Evolutionary conservation across 2,113 vertebrate species (phyloP), one percentile per base, ranked within the genome.

Genomic region (Nesogale talazaci): DNA sequence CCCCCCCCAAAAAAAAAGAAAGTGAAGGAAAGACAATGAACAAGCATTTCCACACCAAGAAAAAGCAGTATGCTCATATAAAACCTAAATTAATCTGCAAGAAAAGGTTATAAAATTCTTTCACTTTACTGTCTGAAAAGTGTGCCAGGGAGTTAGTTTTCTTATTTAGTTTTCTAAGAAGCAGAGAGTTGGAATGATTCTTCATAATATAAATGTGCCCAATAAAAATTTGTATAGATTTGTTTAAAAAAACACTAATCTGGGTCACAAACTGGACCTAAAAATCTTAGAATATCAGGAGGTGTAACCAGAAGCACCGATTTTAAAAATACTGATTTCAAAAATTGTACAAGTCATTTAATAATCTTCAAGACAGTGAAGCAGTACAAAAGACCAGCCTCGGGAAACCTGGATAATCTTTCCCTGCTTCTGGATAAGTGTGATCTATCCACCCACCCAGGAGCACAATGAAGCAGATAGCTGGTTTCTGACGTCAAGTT

Each of bases 211-310:
- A 91, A 88, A 3, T 93, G 2, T 76, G 1, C 5, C 63, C 38
- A 86, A 20, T 70, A 42, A 70, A 82, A 84, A 86, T 22, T 11
- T 83, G 16, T 46, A 1, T 23, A 27, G 16, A 61, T 61, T 89
- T 77, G 31, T 56, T 10, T 1, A n/a, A 81, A 67, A 56, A 77
- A 17, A 52, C 7, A 38, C 16, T 52, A 2, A 46, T 46, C 25
- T 61, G 25, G 8, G 9, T 17, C 76, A 20, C 15, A 89, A 29
- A 77, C 0, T 9, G 27, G 83, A 87, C 3, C 27, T 56, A 67
- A 86, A 75, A 78, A 59, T 61, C 63, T 89, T 38, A 63, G 76
- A 83, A 83, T 78, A 7, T 82, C 74, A 79, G 10, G 85, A 57
- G 19, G 38, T 70, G 19, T 83, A 23, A 12, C 11, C 90, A 42